These are phyloP conservation scores for Sciaenops ocellatus DNA, from an alignment of 2,797 vertebrate genomes.

Conservation along the genomic window DNA sequence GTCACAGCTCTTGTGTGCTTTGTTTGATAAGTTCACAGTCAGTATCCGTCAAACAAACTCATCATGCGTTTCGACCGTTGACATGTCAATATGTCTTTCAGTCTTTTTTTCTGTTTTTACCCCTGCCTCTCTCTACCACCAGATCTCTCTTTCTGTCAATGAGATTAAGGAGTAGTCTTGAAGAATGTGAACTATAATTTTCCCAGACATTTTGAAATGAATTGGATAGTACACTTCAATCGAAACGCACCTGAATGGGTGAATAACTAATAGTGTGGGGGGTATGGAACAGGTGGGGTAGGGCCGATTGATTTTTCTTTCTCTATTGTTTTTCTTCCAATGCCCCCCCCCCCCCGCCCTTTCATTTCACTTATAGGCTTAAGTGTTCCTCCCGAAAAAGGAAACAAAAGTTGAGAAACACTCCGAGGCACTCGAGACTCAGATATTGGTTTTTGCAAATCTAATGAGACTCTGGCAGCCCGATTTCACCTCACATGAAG, in stretches of 20 bases:
- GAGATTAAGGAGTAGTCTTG: constrained; percentile 70
- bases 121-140: constrained; percentile 1
- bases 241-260: constrained; percentile 64
- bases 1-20: constrained; percentile 43
- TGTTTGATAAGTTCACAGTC: constrained; percentile 54
- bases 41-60: constrained; percentile 33
- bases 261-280: constrained; percentile 64
- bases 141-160: constrained; percentile 34
- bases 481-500: constrained; percentile 58
- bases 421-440: constrained; percentile 48
- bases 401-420: constrained; percentile 66
- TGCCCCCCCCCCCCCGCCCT: constrained; percentile 15
- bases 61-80: constrained; percentile 37
- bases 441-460: constrained; percentile 70
- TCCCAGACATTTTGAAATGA: constrained; percentile 72
- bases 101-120: constrained; percentile 46
- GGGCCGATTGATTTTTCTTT: constrained; percentile 67
- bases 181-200: constrained; percentile 79
- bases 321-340: constrained; percentile 43
- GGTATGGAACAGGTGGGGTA: constrained; percentile 5
- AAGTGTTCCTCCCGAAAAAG: constrained; percentile 57
- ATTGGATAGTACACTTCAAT: constrained; percentile 73
- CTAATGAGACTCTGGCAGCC: constrained; percentile 63
- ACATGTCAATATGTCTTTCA: constrained; percentile 50
- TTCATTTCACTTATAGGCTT: constrained; percentile 30